Evolutionary conservation across 1,140 invertebrate genomes (phyloP), one percentile per base, ranked within the genome.

Genomic region (Ruditapes philippinarum): DNA sequence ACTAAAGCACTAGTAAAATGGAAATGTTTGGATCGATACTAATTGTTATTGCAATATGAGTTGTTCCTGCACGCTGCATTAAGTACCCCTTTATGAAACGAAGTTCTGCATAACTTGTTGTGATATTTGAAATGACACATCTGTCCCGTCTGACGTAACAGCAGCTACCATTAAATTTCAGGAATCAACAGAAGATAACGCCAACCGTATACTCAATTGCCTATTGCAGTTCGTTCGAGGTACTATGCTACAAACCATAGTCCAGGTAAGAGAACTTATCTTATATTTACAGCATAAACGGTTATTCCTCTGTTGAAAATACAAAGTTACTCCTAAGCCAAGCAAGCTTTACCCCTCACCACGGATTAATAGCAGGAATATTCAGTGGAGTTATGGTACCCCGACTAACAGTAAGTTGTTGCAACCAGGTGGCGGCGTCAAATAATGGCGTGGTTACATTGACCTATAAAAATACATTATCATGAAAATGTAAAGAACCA

Each of bases 281-380:
- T 40, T 91, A n/a, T 92, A 87, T 92, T 93, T 3, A 89, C 83
- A 28, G 84, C 65, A 65, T 87, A 93, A 11, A 93, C 91, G 4
- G 86, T 80, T 2, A 93, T 54, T n/a, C n/a, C 19, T 91, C 88
- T 17, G 70, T 42, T 17, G 84, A 74, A 14, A 91, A 82, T 36
- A n/a, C 17, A 11, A 91, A 79, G 22, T 62, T 65, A 1, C 90
- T 42, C 14, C 40, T 89, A 40, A 84, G 78, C 4, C 38, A 40
- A 25, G 33, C 73, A 36, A 65, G 9, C 36, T 19, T 45, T 1
- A 78, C 33, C 0, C 80, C 86, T 2, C 38, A 36, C 9, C 79
- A 51, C 1, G 86, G 78, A 5, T 89, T 62, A 22, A 4, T 5
- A 19, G 38, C 40, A 0, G 80, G 73, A 40, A 91, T 40, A 17